phyloP scores from a whole-genome alignment of 2,888 invertebrate species.

The Tridacna crocea region DNA sequence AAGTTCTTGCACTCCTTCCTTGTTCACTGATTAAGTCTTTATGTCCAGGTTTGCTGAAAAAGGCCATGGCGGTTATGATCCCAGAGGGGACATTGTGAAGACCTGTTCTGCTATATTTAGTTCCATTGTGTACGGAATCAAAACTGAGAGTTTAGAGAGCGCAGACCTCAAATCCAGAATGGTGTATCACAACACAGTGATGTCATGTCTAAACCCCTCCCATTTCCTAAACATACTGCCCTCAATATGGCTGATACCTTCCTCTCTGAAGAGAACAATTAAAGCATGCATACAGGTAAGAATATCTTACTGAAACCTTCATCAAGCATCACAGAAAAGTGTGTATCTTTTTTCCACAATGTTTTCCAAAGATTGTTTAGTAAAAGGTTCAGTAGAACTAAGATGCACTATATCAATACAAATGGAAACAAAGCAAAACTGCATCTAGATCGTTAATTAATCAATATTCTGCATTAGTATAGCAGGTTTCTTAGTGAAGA shows the following conservation, averaged over 20 bases:
- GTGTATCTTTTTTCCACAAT: no score
- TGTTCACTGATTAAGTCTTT: no score
- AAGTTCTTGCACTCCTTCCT: no score
- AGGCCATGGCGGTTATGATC: slow-evolving; percentile 22
- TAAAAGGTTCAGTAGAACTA: no score
- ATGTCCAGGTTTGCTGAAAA: slow-evolving; percentile 26
- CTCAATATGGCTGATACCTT: slow-evolving; percentile 34
- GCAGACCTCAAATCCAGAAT: slow-evolving; percentile 37
- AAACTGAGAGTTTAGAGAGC: slow-evolving; percentile 38
- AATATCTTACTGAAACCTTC: no score
- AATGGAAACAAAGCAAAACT: no score
- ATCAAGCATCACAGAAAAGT: no score
- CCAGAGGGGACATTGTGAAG: slow-evolving; percentile 26
- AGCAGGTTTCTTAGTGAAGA: no score
- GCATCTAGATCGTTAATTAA: no score
- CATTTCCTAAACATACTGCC: slow-evolving; percentile 60
- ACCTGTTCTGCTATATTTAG: slow-evolving; percentile 45
- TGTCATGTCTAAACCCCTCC: slow-evolving; percentile 46
- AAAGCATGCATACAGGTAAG: slow-evolving; percentile 51
- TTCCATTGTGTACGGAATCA: slow-evolving; percentile 41
- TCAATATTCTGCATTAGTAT: no score
- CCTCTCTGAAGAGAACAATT: slow-evolving; percentile 37
- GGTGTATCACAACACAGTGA: slow-evolving; percentile 39
- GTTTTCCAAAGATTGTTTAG: no score
- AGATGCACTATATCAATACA: no score